A percentile compares a stretch with the other conserved stretches of the same genome.
phyloP scores from a whole-genome alignment of 2,113 vertebrate genomes.

The Thalassoma bifasciatum region DNA sequence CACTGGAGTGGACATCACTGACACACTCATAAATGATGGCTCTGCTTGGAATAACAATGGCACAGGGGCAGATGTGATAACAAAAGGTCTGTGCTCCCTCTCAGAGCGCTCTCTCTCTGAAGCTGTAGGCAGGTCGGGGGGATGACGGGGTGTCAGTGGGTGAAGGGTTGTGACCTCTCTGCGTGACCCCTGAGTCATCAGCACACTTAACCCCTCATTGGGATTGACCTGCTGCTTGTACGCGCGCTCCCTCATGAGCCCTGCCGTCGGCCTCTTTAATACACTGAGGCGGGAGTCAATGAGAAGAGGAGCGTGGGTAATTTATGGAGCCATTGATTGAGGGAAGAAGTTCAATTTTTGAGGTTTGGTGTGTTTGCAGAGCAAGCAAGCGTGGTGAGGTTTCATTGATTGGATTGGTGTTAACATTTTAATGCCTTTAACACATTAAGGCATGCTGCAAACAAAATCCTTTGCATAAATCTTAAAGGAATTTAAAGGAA shows the following conservation, averaged over 20 bases:
- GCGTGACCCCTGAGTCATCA: constrained; percentile 71
- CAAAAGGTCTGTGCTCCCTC: constrained; percentile 49
- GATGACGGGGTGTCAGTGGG: constrained; percentile 40
- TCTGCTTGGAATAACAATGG: constrained; percentile 73
- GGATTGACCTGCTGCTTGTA: constrained; percentile 70
- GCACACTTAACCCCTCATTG: constrained; percentile 80
- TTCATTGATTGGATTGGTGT: constrained; percentile 27
- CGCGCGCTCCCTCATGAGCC: constrained; percentile 53
- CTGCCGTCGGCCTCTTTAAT: constrained; percentile 35
- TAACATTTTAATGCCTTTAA: constrained; percentile 21
- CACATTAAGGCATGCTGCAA: constrained; percentile 6
- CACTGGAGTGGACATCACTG: neutral
- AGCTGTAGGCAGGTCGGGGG: constrained; percentile 17
- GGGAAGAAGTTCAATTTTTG: neutral
- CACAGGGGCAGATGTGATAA: constrained; percentile 66
- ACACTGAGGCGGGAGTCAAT: constrained; percentile 33
- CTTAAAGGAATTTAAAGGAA: neutral
- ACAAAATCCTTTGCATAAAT: neutral
- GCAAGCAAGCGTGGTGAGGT: neutral
- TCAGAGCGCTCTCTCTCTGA: neutral
- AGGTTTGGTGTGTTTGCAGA: constrained; percentile 1
- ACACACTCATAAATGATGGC: constrained; percentile 40
- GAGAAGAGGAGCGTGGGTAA: constrained; percentile 31
- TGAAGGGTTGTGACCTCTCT: constrained; percentile 69
- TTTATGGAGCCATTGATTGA: constrained; percentile 28